Evolutionary conservation across 2,113 vertebrate species (phyloP), one percentile per base, ranked within the genome.

Genomic region (Brachyhypopomus occidentalis): DNA sequence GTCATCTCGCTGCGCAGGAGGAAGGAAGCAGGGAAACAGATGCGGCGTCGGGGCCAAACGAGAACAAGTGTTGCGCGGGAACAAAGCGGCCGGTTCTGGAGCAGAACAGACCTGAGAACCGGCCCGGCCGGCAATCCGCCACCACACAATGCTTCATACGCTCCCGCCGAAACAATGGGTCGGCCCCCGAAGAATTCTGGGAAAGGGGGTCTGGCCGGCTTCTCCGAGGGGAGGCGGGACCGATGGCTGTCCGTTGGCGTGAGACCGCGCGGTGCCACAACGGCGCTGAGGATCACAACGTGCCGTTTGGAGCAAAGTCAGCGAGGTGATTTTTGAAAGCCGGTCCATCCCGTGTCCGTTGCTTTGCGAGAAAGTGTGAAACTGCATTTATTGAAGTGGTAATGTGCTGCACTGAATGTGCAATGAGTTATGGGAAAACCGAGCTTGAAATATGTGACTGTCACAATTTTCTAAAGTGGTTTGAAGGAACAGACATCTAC

Each of bases 21-120:
- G 95, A 94, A 96, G 94, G 94, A 94, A 94, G 94, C 75, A 88
- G 88, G 94, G 91, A 95, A 95, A 93, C 94, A 92, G 94, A 94
- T 92, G 95, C 94, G 89, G 92, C 91, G 88, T 71, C 80, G 90
- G 89, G 36, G 92, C 2, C 92, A 92, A 90, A 88, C 85, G 89
- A 89, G 87, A 90, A 92, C 89, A 90, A 89, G 89, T 85, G 88
- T 34, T 34, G 2, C 45, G 56, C 14, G 23, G 71, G 90, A 92
- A 96, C 95, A 95, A 95, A 93, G 82, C 89, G 82, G 59, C 89
- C 86, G 89, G 91, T 90, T 92, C 90, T 88, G 89, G 92, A 88
- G 87, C 88, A 89, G 88, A 83, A 80, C 86, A 38, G 84, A 82
- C 72, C 89, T 77, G 86, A 86, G 89, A 90, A 88, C 92, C 91